Evolutionary conservation across 2,888 invertebrate genomes (phyloP).

Genomic region (Ormia ochracea): DNA sequence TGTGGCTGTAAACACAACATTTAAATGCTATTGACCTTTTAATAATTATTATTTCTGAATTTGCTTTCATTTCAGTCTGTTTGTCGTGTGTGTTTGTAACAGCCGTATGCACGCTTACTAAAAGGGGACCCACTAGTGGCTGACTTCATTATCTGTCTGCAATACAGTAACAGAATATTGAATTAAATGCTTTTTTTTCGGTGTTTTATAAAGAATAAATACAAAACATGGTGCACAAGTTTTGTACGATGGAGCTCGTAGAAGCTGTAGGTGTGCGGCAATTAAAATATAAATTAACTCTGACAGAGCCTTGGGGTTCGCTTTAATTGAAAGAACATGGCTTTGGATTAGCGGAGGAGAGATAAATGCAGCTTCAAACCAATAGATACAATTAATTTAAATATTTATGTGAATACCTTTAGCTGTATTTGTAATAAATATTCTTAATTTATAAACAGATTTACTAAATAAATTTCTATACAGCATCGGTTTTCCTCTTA

Average conservation of each 20-base stretch:
- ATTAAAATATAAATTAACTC: background rate
- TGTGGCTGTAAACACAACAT: too few species aligned
- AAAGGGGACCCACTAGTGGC: background rate
- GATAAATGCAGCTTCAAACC: background rate
- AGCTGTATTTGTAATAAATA: too few species aligned
- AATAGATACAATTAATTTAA: background rate
- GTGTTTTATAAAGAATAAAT: background rate
- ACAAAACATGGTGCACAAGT: background rate
- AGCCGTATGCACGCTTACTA: conserved; percentile 39
- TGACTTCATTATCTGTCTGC: background rate
- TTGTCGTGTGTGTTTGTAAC: too few species aligned
- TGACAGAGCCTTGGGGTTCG: background rate
- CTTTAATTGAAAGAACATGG: conserved; percentile 35
- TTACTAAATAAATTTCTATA: too few species aligned
- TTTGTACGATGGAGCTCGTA: background rate
- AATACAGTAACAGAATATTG: background rate
- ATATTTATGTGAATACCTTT: too few species aligned
- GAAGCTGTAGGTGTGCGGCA: background rate
- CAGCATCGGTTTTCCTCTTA: too few species aligned
- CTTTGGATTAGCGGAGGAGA: conserved; percentile 16
- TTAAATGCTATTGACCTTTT: too few species aligned
- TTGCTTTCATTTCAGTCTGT: too few species aligned
- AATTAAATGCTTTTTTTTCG: conserved; percentile 13
- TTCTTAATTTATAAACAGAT: too few species aligned
- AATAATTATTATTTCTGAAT: too few species aligned